Evolutionary conservation across 1,140 invertebrate species (phyloP).

Genomic region (Tetragnatha versicolor): DNA sequence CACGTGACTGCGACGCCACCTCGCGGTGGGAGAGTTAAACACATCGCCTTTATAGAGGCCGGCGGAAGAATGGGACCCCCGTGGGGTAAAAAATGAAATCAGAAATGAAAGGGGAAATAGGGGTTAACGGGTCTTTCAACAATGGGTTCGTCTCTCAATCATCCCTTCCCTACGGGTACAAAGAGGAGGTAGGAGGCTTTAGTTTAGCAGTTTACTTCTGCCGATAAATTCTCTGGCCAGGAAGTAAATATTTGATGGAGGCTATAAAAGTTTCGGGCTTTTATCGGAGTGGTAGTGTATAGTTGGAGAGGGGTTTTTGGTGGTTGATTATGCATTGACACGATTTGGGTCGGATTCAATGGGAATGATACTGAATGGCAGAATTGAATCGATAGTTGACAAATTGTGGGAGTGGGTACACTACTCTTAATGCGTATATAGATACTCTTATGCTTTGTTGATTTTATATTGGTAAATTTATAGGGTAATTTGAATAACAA

Average conservation of each 20-base stretch:
- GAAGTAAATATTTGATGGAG: slow-evolving; percentile 37
- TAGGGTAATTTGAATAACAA: too few relatives aligned
- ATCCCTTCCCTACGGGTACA: not conserved
- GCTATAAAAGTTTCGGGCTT: slow-evolving; percentile 7
- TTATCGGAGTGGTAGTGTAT: too few relatives aligned
- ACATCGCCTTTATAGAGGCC: slow-evolving; percentile 8
- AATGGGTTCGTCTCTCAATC: slow-evolving; percentile 21
- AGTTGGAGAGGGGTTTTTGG: too few relatives aligned
- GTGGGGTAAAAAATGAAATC: not conserved
- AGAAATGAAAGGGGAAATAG: slow-evolving; percentile 48
- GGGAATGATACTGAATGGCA: too few relatives aligned
- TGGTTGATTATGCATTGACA: too few relatives aligned
- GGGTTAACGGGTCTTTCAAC: slow-evolving; percentile 46
- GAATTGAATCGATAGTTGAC: too few relatives aligned
- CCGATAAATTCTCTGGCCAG: slow-evolving; percentile 13
- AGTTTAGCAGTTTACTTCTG: slow-evolving; percentile 34
- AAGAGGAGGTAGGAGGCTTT: slow-evolving; percentile 6
- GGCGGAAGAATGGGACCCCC: slow-evolving; percentile 8
- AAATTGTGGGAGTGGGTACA: too few relatives aligned
- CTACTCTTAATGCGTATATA: too few relatives aligned
- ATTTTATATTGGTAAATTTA: too few relatives aligned
- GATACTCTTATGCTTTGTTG: too few relatives aligned
- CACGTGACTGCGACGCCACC: slow-evolving; percentile 50
- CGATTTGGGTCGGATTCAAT: too few relatives aligned
- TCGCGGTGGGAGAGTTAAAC: slow-evolving; percentile 52